Base-by-base conservation (phyloP, 2,797 vertebrate species). In the Typhlichthys subterraneus region DNA sequence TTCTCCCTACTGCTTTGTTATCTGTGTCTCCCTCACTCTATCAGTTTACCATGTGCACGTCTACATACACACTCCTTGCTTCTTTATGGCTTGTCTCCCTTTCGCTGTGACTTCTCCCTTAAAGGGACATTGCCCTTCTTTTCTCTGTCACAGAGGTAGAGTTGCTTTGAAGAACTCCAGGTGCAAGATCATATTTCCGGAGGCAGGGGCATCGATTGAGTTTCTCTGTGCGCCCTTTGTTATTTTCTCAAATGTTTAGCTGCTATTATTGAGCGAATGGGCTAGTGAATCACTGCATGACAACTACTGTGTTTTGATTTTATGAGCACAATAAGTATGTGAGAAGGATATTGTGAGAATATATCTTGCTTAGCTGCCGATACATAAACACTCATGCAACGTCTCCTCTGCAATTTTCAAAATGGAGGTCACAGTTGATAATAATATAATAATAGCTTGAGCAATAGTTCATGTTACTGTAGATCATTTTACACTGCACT, bases 1-100 rank as follows among this genome's bases (percentile, higher is more conserved):
- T 2, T 56, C 47, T 48, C 12, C 23, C 51, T 55, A 33, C 53
- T 38, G 13, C 9, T 12, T 47, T 11, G 59, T 42, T 53, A 12
- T 33, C 53, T 54, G 19, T 31, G 9, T 56, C 17, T 42, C 45
- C 50, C 50, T 38, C 29, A 49, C 3, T 51, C 46, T 79, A 55
- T 81, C 79, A 86, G 66, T 84, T 81, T 82, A 80, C 82, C 82
- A 82, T 77, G 75, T 81, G 83, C 84, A 82, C 78, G 65, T 81
- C 84, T 77, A 82, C 80, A 76, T 63, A 77, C 77, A 83, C 81
- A 75, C 70, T 62, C 67, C 77, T 77, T 68, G 73, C 69, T 70
- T 76, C 67, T 83, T 78, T 72, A 59, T 70, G 69, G 78, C 67
- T 71, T 83, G 82, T 80, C 79, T 73, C 73, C 75, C 77, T 75